Percentiles rank a stretch among this genome's conserved stretches.
phyloP scores from a whole-genome alignment of 2,113 vertebrate species.

The Maccullochella peelii region DNA sequence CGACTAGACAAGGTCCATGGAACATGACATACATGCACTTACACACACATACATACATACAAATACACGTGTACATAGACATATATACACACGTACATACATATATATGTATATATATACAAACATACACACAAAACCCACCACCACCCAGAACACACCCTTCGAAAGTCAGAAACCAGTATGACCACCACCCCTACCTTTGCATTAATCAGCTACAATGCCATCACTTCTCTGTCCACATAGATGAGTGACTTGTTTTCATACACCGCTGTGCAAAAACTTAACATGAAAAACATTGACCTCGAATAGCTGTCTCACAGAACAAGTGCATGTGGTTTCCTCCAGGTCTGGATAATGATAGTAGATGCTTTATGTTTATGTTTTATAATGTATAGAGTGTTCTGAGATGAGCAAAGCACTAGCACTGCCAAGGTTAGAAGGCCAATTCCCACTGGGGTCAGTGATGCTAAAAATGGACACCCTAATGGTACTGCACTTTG shows the following conservation, averaged over 20 bases:
- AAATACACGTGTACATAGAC: too few species aligned
- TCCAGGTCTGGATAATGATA: neutral
- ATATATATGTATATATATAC: too few species aligned
- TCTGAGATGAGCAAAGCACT: neutral
- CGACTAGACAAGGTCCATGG: too few species aligned
- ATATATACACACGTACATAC: too few species aligned
- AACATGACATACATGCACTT: too few species aligned
- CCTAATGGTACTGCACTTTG: neutral
- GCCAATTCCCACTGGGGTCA: neutral
- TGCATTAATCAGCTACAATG: too few species aligned
- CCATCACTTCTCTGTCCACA: too few species aligned
- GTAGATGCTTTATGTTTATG: neutral
- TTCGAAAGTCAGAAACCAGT: neutral
- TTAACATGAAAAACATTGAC: neutral
- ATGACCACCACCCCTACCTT: neutral
- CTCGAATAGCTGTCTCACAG: neutral
- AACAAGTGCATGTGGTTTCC: neutral
- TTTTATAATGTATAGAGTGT: neutral
- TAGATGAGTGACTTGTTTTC: too few species aligned
- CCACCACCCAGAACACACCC: too few species aligned
- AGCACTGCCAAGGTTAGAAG: conserved; percentile 15
- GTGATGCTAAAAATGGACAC: neutral
- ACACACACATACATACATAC: too few species aligned
- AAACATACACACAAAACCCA: too few species aligned
- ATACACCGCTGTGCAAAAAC: neutral